A percentile compares a stretch with the other conserved stretches of the same genome.
Evolutionary conservation across 1,140 invertebrate species (phyloP).

Genomic region (Nasonia giraulti): DNA sequence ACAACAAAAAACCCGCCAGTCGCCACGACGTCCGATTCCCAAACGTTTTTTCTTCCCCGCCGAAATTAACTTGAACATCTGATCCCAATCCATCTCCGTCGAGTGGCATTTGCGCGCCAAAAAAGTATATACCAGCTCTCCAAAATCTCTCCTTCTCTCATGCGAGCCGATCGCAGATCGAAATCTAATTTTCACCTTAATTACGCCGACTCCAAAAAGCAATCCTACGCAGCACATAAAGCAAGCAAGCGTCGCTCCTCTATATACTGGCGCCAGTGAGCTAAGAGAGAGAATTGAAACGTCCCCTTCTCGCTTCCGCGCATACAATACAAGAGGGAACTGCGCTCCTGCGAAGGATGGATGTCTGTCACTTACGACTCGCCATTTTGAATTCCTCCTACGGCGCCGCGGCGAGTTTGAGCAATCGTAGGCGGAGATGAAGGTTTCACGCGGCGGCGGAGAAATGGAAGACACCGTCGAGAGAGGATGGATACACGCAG

Average conservation of each 20-base stretch:
- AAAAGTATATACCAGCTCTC: neutral
- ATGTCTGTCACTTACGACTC: slow-evolving; percentile 67
- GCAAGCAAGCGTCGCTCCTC: neutral
- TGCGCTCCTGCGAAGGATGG: slow-evolving; percentile 57
- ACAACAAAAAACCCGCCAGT: neutral
- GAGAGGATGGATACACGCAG: neutral
- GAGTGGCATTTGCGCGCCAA: neutral
- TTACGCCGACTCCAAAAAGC: neutral
- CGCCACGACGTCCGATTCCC: neutral
- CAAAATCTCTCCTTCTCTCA: neutral
- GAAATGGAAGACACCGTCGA: slow-evolving; percentile 59
- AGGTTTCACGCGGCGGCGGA: slow-evolving; percentile 64
- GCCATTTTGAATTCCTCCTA: slow-evolving; percentile 72
- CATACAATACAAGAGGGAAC: neutral
- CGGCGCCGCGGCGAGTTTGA: slow-evolving; percentile 67
- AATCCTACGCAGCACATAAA: too few relatives aligned
- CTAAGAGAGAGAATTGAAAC: slow-evolving; percentile 1
- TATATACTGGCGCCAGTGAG: neutral
- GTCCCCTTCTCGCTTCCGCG: neutral
- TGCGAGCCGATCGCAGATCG: neutral
- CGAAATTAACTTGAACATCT: slow-evolving; percentile 35
- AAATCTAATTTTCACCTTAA: slow-evolving; percentile 15
- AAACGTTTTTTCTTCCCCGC: neutral
- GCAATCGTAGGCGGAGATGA: slow-evolving; percentile 74
- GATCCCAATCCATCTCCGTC: slow-evolving; percentile 45